Evolutionary conservation across 2,888 invertebrate genomes (phyloP).

Genomic region (Anticlea derivata): DNA sequence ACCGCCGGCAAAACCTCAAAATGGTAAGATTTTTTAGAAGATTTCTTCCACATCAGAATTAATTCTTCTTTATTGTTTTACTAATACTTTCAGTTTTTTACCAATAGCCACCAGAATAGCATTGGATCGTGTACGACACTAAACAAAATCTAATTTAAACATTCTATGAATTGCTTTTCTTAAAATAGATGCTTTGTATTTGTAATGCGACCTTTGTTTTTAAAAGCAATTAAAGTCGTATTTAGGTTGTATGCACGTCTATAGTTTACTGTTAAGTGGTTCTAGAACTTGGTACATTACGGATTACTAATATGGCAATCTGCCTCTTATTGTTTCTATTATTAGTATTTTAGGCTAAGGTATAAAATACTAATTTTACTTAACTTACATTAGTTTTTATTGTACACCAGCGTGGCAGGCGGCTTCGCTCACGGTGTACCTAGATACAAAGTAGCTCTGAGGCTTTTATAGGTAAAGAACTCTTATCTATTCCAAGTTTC

Average conservation of each 20-base stretch:
- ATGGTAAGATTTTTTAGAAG: conserved; percentile 75
- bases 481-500: no score
- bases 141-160: neutral
- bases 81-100: no score
- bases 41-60: no score
- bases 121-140: neutral
- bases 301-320: neutral
- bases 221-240: neutral
- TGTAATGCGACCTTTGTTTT: conserved; percentile 1
- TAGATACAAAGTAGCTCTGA: no score
- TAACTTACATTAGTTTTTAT: no score
- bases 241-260: neutral
- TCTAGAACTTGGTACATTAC: neutral
- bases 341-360: no score
- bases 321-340: neutral
- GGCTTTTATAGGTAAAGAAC: no score
- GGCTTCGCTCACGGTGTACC: no score
- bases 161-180: neutral
- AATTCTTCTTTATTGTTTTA: no score
- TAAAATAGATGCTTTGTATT: neutral
- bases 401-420: no score
- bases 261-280: conserved; percentile 8
- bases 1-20: conserved; percentile 72
- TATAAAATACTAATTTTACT: no score
- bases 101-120: no score